Conservation (phyloP, 2,797 vertebrate genomes). For the Pteropus rufus region DNA sequence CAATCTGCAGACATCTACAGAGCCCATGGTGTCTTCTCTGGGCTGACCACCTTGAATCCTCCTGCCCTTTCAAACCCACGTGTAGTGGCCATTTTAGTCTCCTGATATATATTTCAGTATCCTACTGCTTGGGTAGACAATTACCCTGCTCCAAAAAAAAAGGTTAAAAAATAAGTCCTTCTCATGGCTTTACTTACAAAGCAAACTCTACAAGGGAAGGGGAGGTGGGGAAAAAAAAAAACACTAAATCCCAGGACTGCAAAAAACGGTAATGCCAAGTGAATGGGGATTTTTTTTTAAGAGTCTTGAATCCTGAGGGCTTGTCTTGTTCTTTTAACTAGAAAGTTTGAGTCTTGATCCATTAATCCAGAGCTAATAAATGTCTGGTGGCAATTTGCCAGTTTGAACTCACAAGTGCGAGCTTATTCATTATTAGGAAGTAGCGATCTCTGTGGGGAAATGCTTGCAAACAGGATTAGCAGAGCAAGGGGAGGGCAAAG, state of each 20-base stretch:
- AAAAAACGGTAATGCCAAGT: slow-evolving; percentile 42
- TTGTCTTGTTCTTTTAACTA: slow-evolving; percentile 66
- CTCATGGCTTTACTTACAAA: neutral
- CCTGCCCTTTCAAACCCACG: neutral
- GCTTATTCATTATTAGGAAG: slow-evolving; percentile 78
- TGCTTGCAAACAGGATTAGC: slow-evolving; percentile 74
- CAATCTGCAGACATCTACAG: neutral
- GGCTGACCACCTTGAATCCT: neutral
- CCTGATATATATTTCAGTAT: neutral
- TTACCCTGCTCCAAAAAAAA: slow-evolving; percentile 6
- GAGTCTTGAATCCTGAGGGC: slow-evolving; percentile 58
- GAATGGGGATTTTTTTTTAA: slow-evolving; percentile 20
- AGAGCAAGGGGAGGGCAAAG: slow-evolving; percentile 53
- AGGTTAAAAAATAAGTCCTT: neutral
- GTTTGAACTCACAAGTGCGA: slow-evolving; percentile 72
- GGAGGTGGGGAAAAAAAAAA: neutral
- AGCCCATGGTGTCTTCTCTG: neutral
- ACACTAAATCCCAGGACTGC: neutral
- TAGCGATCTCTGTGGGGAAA: slow-evolving; percentile 73
- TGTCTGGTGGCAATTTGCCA: slow-evolving; percentile 75
- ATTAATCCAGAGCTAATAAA: slow-evolving; percentile 78
- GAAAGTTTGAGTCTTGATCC: slow-evolving; percentile 67
- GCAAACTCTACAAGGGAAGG: neutral
- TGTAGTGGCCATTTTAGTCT: neutral
- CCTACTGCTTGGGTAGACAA: neutral